A percentile compares a stretch with the other conserved stretches of the same genome.
These are phyloP conservation scores for Nemotelus pantherinus DNA, from an alignment of 2,888 invertebrate species.

Conservation along the genomic window DNA sequence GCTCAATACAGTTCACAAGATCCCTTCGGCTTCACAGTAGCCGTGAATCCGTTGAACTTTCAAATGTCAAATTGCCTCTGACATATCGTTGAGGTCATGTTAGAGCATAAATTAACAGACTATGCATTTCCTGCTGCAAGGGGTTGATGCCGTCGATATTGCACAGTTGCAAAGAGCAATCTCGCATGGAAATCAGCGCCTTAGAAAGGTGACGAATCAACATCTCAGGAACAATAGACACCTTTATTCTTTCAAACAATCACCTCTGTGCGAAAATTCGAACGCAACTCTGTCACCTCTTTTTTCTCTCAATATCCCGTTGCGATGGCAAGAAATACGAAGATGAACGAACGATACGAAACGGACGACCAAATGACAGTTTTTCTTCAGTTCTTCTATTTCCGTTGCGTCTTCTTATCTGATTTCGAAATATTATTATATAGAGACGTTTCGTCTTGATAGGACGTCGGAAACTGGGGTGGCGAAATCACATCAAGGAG, in stretches of 20 bases:
- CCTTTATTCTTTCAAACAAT: slow-evolving; percentile 27
- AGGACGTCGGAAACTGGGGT: slow-evolving; percentile 39
- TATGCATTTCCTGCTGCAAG: background rate
- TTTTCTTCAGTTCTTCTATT: slow-evolving; percentile 3
- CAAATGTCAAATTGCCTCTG: slow-evolving; percentile 15
- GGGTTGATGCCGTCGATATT: background rate
- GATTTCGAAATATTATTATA: slow-evolving; percentile 19
- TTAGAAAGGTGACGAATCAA: slow-evolving; percentile 33
- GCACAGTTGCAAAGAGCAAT: background rate
- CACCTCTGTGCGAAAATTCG: slow-evolving; percentile 38
- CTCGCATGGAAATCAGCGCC: slow-evolving; percentile 29
- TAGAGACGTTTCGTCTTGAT: background rate
- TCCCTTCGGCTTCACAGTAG: background rate
- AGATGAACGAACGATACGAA: background rate
- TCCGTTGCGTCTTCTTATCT: slow-evolving; percentile 43
- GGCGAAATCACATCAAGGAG: slow-evolving; percentile 40
- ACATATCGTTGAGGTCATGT: slow-evolving; percentile 13
- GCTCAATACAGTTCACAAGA: background rate
- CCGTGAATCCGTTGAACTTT: slow-evolving; percentile 14
- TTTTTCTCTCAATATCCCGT: background rate
- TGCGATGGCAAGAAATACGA: slow-evolving; percentile 1
- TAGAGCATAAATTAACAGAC: slow-evolving; percentile 32
- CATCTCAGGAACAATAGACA: slow-evolving; percentile 23
- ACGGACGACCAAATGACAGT: background rate
- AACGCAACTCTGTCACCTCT: slow-evolving; percentile 40